Percentiles rank a stretch among this genome's conserved stretches.
Conservation (phyloP, 53 echinoderm and acorn worm species). For the Zoroaster sp. region DNA sequence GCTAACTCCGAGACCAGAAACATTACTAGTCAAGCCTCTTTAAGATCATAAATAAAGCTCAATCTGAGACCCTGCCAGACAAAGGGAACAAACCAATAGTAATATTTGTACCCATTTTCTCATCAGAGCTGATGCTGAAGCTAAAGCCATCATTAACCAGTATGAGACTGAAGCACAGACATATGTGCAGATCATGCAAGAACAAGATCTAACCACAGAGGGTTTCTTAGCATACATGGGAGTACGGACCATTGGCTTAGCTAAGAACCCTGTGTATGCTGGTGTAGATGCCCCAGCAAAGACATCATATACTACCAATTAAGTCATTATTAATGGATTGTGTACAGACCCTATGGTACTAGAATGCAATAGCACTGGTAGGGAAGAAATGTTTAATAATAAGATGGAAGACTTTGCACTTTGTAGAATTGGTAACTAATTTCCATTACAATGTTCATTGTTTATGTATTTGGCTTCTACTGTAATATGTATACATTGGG, state of each 20-base stretch:
- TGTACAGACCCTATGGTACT: too few relatives aligned
- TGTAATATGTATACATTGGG: too few relatives aligned
- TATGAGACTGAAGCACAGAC: conserved; percentile 67
- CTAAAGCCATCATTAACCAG: conserved; percentile 70
- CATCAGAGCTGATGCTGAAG: conserved; percentile 66
- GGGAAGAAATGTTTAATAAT: too few relatives aligned
- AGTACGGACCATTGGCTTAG: conserved; percentile 68
- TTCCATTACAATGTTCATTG: too few relatives aligned
- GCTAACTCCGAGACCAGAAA: not conserved
- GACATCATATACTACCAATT: conserved; percentile 57
- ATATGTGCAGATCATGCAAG: conserved; percentile 60
- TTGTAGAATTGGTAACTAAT: too few relatives aligned
- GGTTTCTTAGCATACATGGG: conserved; percentile 81
- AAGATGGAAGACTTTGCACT: too few relatives aligned
- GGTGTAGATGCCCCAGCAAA: conserved; percentile 77
- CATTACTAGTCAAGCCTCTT: too few relatives aligned
- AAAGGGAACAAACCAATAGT: too few relatives aligned
- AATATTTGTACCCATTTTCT: not conserved
- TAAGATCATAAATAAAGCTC: too few relatives aligned
- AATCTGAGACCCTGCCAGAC: too few relatives aligned
- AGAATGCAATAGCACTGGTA: too few relatives aligned
- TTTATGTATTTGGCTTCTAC: too few relatives aligned
- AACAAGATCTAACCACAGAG: conserved; percentile 54
- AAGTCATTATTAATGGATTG: not conserved
- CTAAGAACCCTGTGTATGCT: conserved; percentile 79